Evolutionary conservation across 2,888 invertebrate species (phyloP).

Genomic region (Biston betularia): DNA sequence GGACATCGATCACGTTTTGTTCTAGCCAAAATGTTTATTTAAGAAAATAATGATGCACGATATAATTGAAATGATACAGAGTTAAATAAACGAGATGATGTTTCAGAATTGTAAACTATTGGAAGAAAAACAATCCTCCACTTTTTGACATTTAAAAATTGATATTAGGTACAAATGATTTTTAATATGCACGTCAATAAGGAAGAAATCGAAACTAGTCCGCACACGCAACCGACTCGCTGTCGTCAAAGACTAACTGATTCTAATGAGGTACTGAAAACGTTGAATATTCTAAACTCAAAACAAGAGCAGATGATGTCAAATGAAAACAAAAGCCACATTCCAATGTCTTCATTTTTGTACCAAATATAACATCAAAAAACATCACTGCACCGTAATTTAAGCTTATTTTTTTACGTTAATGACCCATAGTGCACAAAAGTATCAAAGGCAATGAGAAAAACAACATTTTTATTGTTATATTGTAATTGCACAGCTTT

Average conservation of each 20-base stretch:
- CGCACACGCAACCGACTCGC: constrained; percentile 13
- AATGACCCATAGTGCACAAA: constrained; percentile 43
- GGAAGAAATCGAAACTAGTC: constrained; percentile 22
- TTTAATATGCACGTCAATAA: constrained; percentile 18
- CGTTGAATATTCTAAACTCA: constrained; percentile 25
- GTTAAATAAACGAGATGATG: too few species aligned
- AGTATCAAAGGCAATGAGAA: constrained; percentile 45
- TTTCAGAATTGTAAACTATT: background rate
- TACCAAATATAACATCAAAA: constrained; percentile 29
- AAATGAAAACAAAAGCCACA: constrained; percentile 33
- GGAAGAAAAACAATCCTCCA: background rate
- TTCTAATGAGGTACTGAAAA: constrained; percentile 20
- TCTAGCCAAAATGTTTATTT: background rate
- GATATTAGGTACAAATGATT: constrained; percentile 4
- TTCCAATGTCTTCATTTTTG: constrained; percentile 33
- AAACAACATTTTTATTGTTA: constrained; percentile 51
- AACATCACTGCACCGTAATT: constrained; percentile 41
- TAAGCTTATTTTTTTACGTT: constrained; percentile 44
- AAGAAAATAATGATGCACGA: background rate
- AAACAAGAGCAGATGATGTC: constrained; percentile 26
- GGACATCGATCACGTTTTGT: constrained; percentile 8
- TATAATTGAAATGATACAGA: too few species aligned
- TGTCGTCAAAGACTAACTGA: constrained; percentile 13
- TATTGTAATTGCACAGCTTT: constrained; percentile 50
- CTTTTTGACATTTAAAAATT: constrained; percentile 6